Conservation (phyloP, 2,113 vertebrate genomes). For the Neopipo cinnamomea region DNA sequence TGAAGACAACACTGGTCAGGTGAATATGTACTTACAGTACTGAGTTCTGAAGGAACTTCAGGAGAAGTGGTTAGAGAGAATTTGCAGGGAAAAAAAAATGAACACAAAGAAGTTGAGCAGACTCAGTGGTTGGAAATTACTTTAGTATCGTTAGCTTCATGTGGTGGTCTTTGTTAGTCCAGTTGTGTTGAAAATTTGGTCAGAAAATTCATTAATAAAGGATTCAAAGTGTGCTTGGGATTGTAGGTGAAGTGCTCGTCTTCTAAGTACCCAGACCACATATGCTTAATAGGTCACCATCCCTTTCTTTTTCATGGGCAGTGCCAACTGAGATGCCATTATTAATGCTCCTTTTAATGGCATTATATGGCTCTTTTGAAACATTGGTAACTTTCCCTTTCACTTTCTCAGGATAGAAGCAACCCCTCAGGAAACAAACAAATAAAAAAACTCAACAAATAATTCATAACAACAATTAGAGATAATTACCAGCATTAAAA, state of each 20-base stretch:
- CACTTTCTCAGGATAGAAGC: not conserved
- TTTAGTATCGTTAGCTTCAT: not conserved
- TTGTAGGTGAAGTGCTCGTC: not conserved
- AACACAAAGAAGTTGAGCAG: not conserved
- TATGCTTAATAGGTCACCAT: not conserved
- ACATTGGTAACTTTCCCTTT: not conserved
- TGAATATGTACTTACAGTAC: not conserved
- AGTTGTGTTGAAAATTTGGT: not conserved
- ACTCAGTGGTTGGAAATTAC: not conserved
- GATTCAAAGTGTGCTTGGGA: not conserved
- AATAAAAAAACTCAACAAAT: not conserved
- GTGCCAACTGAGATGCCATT: not conserved
- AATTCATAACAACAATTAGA: not conserved
- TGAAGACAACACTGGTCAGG: not conserved
- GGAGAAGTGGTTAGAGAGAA: not conserved
- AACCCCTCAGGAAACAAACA: not conserved
- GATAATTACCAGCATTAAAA: not conserved
- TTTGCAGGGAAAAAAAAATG: not conserved
- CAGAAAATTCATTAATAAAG: not conserved
- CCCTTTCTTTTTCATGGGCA: not conserved
- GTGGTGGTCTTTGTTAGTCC: not conserved
- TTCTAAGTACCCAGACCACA: not conserved
- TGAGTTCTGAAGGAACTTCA: not conserved
- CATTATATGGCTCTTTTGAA: not conserved
- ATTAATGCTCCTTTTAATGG: not conserved